Conservation (phyloP, 2,888 invertebrate species). For the Thecophora atra region DNA sequence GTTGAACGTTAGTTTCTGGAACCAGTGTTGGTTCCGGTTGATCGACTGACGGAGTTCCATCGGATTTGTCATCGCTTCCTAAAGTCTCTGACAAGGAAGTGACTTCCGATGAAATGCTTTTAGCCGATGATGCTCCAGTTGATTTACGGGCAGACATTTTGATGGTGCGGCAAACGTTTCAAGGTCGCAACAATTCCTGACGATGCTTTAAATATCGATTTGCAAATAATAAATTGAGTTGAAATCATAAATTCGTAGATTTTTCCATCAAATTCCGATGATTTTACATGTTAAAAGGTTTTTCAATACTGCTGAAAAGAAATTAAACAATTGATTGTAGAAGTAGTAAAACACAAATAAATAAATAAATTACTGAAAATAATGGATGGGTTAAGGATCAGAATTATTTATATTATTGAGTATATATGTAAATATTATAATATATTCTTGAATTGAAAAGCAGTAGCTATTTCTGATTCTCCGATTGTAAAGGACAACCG, state of each 20-base stretch:
- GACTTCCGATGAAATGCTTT: slow-evolving; percentile 40
- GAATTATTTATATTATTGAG: no score
- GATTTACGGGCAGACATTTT: slow-evolving; percentile 49
- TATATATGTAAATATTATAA: no score
- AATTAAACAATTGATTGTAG: neutral
- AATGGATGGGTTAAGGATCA: no score
- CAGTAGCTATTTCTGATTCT: no score
- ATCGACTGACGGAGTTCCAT: slow-evolving; percentile 22
- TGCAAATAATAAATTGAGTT: neutral
- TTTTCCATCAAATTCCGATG: neutral
- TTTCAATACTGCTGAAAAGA: slow-evolving; percentile 4
- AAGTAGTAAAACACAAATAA: no score
- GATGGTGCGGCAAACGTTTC: slow-evolving; percentile 38
- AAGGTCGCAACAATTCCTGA: slow-evolving; percentile 2
- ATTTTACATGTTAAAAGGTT: neutral
- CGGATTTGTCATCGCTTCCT: slow-evolving; percentile 15
- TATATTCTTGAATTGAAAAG: no score
- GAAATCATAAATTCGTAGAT: slow-evolving; percentile 6
- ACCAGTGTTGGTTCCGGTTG: slow-evolving; percentile 21
- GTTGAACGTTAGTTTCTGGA: slow-evolving; percentile 2
- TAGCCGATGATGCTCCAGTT: slow-evolving; percentile 32
- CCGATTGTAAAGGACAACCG: no score
- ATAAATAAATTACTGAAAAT: no score
- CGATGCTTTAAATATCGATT: neutral
- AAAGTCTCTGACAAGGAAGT: slow-evolving; percentile 32